Base-by-base conservation (phyloP, 2,113 vertebrate genomes). In the Anas platyrhynchos region DNA sequence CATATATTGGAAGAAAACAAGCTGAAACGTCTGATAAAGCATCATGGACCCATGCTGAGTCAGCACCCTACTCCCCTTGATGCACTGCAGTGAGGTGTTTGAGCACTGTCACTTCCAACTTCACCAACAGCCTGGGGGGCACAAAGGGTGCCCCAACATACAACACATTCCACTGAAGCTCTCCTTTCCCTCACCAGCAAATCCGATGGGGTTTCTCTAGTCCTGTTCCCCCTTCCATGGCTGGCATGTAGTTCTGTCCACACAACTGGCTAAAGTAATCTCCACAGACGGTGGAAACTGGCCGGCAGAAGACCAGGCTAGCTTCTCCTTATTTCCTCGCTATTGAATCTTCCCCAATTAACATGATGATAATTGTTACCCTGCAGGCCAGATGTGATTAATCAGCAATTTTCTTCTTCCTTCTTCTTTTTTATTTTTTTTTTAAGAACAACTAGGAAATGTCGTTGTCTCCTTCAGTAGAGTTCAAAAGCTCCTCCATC, bases 371-470 rank as follows among this genome's bases (percentile, higher is more conserved):
- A 95, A 92, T 96, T 61, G 76, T 82, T 96, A 83, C 36, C 76
- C 44, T 1, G 4, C 89, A 82, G 93, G 87, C 86, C 91, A 97
- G 94, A 88, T 87, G 94, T 97, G 93, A 98, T 97, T 96, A 96
- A 96, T 96, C 95, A 72, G 93, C 92, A 94, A 94, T 94, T 93
- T 92, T 95, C 34, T 55, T 85, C 55, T 79, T 88, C 31, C 32
- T 54, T 75, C 16, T 31, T 58, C 27, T 38, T 41, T 7, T 36
- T 66, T 63, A 44, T 8, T 8, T 48, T 82, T 82, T 44, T 75
- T 72, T 76, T 38, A 74, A 68, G 62, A 96, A 87, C 76, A 94
- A 69, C 84, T 83, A 62, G 18, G 62, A 94, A 95, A 97, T 91
- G 79, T 95, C 93, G 95, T 91, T 81, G 87, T 83, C 66, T 94